Evolutionary conservation across 2,797 vertebrate species (phyloP), one percentile per base, ranked within the genome.

Genomic region (Xenops minutus): DNA sequence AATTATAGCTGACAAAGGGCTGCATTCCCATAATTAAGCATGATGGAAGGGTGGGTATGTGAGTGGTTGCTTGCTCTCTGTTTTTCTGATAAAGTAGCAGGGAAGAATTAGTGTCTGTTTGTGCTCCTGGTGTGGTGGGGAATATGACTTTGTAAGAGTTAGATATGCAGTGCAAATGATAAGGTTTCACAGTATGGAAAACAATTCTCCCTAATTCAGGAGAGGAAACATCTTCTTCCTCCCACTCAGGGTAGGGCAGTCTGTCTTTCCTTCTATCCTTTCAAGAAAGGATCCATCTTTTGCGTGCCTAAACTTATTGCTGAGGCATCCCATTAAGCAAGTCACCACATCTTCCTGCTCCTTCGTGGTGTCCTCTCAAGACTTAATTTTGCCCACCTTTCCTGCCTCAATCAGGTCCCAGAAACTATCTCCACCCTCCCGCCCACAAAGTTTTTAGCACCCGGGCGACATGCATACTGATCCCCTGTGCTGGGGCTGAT

Each of bases 381-480:
- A 26, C 24, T 75, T 68, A 5, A 46, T 49, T 68, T 89, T 30
- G 12, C 55, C 71, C 81, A 72, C 36, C 21, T 85, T 85, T 76
- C 67, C 63, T 79, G 37, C 67, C 51, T 66, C 59, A 82, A 68
- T 51, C 36, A 76, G 67, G 71, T 58, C 54, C 55, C 89, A 94
- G 85, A 76, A 92, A 79, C 84, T 85, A 27, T n/a, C 85, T 89
- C 93, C 87, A 37, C 93, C 93, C 89, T 95, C 32, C 74, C 19
- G 3, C 93, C 96, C 72, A 87, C 82, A 2, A 44, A 14, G 37
- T 6, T 87, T 81, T 85, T 72, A 72, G 81, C 34, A 15, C 19
- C 34, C 71, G 30, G 74, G 11, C 0, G 0, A 22, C 0, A 2
- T 2, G 17, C 69, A 48, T 91, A 12, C 85, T 15, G 0, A 46